Conservation (phyloP, 2,888 invertebrate genomes). For the Caenorhabditis sp. region DNA sequence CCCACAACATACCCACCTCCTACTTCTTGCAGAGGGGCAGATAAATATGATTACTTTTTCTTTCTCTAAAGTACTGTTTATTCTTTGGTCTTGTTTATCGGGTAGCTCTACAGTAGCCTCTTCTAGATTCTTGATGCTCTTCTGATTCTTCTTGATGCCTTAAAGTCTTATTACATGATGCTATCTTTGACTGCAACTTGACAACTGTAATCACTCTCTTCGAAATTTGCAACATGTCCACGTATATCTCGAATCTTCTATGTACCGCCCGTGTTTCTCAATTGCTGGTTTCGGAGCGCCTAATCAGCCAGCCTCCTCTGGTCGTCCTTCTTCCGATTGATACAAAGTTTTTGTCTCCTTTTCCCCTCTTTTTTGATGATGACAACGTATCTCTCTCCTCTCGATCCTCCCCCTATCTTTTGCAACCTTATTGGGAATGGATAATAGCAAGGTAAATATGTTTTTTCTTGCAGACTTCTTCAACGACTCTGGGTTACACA, state of each 20-base stretch:
- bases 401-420: neutral
- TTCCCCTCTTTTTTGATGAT: slow-evolving; percentile 30
- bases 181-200: neutral
- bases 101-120: slow-evolving; percentile 7
- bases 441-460: neutral
- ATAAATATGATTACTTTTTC: slow-evolving; percentile 56
- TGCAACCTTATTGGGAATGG: slow-evolving; percentile 29
- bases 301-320: slow-evolving; percentile 37
- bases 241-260: slow-evolving; percentile 19
- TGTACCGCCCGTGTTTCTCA: slow-evolving; percentile 43
- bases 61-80: slow-evolving; percentile 20
- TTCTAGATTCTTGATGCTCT: slow-evolving; percentile 39
- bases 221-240: slow-evolving; percentile 4
- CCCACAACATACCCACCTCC: slow-evolving; percentile 46
- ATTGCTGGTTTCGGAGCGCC: slow-evolving; percentile 59
- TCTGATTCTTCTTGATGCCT: neutral
- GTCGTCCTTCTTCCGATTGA: slow-evolving; percentile 43
- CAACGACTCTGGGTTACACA: slow-evolving; percentile 58
- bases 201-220: neutral
- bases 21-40: slow-evolving; percentile 30
- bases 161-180: neutral
- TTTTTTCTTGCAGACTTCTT: slow-evolving; percentile 27
- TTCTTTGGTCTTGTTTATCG: slow-evolving; percentile 22
- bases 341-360: slow-evolving; percentile 60
- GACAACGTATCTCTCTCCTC: slow-evolving; percentile 27